Base-by-base conservation (phyloP, 1,140 invertebrate genomes). In the Drosophila fuyamai region DNA sequence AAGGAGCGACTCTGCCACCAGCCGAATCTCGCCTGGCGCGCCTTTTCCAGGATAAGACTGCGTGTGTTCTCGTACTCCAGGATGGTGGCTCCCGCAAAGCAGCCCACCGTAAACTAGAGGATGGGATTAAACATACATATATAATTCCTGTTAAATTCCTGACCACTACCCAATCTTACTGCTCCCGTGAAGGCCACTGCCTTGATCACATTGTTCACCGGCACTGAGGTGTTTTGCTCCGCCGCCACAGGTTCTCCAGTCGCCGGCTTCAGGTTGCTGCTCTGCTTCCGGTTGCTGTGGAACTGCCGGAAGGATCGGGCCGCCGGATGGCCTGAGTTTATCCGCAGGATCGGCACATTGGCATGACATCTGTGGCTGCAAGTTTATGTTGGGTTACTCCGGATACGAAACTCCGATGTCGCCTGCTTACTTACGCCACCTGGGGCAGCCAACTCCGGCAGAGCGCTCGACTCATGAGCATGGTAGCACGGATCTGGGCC, bases 41-140 rank as follows among this genome's bases (percentile, higher is more conserved):
- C 92, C 76, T 95, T 93, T 13, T 92, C 93, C 27, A 94, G 89
- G 1, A 95, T 95, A 91, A 95, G 94, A 44, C 93, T 91, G 70
- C 96, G 93, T 82, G 97, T 94, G 79, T 94, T 95, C 93, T 98
- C 97, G 94, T 98, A 98, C 92, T 98, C 96, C 96, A 96, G 97
- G 67, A 98, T 96, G 16, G 96, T 94, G 86, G 95, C 96, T 44
- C 95, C 95, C 10, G 94, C 93, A 92, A 97, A 94, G 91, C 95
- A 95, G 32, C 94, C 93, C 62, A 95, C 93, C 90, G 95, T 95
- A 88, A 98, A 96, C 88, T 91, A 67, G 73, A 67, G 70, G 54
- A 76, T 5, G 7, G 2, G 50, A 46, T 46, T 23, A 9, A 58
- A 40, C 18, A 7, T 5, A 40, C 18, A 7, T 5, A 50, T 46